phyloP scores from a whole-genome alignment of 2,888 invertebrate species.

The Leucophenga montana region DNA sequence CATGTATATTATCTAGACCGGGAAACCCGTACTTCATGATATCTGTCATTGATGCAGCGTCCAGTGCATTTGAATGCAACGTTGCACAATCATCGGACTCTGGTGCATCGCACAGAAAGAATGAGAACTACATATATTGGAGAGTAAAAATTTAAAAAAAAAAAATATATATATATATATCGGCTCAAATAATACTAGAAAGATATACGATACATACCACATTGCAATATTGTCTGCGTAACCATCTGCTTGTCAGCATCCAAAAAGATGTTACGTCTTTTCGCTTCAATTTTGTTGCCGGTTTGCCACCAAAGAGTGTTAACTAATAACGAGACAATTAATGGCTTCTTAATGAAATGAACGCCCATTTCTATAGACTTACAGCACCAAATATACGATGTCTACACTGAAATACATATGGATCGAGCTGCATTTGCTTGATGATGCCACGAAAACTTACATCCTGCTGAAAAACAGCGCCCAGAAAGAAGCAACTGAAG shows the following conservation, averaged over 20 bases:
- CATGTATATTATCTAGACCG: constrained; percentile 86
- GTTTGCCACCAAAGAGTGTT: neutral
- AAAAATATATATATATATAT: neutral
- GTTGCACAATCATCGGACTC: too few relatives aligned
- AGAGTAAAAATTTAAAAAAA: constrained; percentile 16
- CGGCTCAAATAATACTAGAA: too few relatives aligned
- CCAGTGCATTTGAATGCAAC: too few relatives aligned
- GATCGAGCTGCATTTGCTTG: constrained; percentile 44
- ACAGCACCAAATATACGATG: constrained; percentile 48
- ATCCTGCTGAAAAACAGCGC: constrained; percentile 50
- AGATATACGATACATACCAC: too few relatives aligned
- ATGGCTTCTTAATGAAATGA: too few relatives aligned
- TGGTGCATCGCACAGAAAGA: neutral
- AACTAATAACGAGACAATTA: neutral
- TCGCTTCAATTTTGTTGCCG: neutral
- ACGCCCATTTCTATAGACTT: constrained; percentile 29
- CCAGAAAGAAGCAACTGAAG: constrained; percentile 44
- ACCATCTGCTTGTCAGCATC: neutral
- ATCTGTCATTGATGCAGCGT: constrained; percentile 75
- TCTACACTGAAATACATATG: constrained; percentile 47
- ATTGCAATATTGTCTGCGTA: neutral
- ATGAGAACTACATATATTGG: neutral
- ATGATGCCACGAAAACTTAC: constrained; percentile 45
- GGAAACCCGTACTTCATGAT: constrained; percentile 96
- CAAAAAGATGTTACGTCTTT: neutral